Evolutionary conservation across 2,113 vertebrate genomes (phyloP).

Genomic region (Strix aluco): DNA sequence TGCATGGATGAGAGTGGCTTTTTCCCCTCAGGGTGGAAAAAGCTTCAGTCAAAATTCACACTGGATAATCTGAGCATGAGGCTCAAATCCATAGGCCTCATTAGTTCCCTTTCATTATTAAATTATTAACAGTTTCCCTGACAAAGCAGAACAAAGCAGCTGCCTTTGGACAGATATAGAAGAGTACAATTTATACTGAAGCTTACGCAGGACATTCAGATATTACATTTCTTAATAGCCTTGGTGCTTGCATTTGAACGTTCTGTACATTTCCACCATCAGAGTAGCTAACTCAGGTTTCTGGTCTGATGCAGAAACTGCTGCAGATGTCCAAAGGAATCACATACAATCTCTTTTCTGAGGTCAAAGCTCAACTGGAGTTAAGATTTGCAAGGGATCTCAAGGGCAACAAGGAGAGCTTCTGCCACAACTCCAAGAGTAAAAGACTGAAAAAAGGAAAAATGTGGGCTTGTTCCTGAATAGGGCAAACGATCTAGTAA

Average conservation of each 20-base stretch:
- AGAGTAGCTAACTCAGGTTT: background rate
- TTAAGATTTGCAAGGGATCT: background rate
- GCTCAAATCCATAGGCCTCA: slow-evolving; percentile 53
- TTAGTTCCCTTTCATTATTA: slow-evolving; percentile 65
- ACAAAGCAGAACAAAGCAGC: slow-evolving; percentile 59
- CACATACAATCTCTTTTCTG: background rate
- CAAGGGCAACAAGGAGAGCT: background rate
- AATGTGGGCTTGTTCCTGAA: background rate
- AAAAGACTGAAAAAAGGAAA: background rate
- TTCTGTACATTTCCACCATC: background rate
- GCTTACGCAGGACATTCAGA: slow-evolving; percentile 7
- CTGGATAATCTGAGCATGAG: slow-evolving; percentile 55
- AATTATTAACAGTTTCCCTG: slow-evolving; percentile 60
- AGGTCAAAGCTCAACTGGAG: background rate
- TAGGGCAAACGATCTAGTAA: background rate
- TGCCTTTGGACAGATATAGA: slow-evolving; percentile 50
- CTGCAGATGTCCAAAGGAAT: background rate
- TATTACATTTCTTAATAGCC: slow-evolving; percentile 26
- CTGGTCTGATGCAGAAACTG: background rate
- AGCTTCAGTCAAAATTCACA: slow-evolving; percentile 56
- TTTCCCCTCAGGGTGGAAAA: slow-evolving; percentile 54
- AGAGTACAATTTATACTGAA: slow-evolving; percentile 17
- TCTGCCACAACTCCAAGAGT: background rate
- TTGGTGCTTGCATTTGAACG: background rate
- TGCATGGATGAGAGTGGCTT: slow-evolving; percentile 8